Conservation (phyloP, 2,888 invertebrate genomes). For the Cantharis rufa region DNA sequence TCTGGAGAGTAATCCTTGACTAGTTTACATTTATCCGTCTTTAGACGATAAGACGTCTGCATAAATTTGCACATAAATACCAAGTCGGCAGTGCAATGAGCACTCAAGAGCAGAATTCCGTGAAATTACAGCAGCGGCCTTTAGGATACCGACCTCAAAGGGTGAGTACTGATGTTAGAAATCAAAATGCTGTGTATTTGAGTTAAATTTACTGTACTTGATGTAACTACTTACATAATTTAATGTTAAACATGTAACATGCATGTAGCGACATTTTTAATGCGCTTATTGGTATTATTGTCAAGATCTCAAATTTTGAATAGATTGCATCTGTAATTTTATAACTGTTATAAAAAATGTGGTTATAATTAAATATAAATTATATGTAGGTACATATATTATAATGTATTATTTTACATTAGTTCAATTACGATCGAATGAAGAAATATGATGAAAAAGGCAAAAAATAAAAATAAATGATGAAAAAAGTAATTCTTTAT, state of each 20-base stretch:
- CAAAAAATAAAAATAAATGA: neutral
- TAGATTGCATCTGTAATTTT: neutral
- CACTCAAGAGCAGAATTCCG: slow-evolving; percentile 25
- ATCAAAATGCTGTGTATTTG: slow-evolving; percentile 11
- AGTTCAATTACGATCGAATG: neutral
- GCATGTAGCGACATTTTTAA: neutral
- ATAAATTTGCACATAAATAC: slow-evolving; percentile 34
- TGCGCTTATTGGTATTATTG: neutral
- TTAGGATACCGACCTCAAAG: slow-evolving; percentile 19
- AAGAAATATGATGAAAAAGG: neutral
- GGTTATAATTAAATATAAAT: neutral
- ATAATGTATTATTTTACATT: neutral
- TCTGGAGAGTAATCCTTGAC: slow-evolving; percentile 24
- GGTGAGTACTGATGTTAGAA: slow-evolving; percentile 11
- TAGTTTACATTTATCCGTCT: slow-evolving; percentile 32
- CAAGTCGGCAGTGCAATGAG: slow-evolving; percentile 25
- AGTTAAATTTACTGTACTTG: neutral
- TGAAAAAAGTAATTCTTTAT: neutral
- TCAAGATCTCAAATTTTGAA: neutral
- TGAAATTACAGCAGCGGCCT: slow-evolving; percentile 21
- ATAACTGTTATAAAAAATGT: neutral
- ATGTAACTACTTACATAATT: neutral
- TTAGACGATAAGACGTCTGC: slow-evolving; percentile 32
- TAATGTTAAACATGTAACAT: neutral
- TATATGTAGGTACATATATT: too few relatives aligned